Conservation (phyloP, 2,797 vertebrate species). For the Gymnocypris eckloni region DNA sequence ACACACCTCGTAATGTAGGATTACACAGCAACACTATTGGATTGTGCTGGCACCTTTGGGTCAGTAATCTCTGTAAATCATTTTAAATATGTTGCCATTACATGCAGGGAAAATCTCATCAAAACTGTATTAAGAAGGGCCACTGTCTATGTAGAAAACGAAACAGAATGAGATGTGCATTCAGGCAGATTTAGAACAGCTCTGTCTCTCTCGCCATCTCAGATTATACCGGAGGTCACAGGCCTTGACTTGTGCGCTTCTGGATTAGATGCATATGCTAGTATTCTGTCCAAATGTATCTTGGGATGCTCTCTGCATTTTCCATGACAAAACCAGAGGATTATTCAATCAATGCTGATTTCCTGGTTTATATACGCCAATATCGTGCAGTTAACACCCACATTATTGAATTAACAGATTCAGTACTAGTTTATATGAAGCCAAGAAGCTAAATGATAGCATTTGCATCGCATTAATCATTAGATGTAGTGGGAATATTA, state of each 20-base stretch:
- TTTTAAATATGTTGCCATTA: constrained; percentile 73
- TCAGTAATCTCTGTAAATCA: constrained; percentile 66
- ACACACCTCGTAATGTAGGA: constrained; percentile 65
- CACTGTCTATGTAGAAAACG: neutral
- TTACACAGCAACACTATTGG: constrained; percentile 68
- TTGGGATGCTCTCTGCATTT: constrained; percentile 12
- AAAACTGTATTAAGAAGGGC: constrained; percentile 66
- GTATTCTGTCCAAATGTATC: constrained; percentile 11
- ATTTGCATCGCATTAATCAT: neutral
- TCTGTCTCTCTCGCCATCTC: constrained; percentile 4
- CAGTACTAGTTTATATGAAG: neutral
- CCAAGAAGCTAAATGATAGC: neutral
- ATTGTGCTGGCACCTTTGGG: constrained; percentile 69
- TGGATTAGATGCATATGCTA: constrained; percentile 29
- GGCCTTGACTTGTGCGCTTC: neutral
- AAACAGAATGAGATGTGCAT: neutral
- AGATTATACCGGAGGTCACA: constrained; percentile 32
- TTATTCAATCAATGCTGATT: constrained; percentile 7
- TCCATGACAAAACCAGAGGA: constrained; percentile 3
- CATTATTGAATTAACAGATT: neutral
- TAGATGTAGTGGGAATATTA: neutral
- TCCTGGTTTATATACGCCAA: neutral
- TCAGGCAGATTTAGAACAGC: constrained; percentile 26
- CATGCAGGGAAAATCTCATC: constrained; percentile 71
- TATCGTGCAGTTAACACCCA: neutral